Base-by-base conservation (phyloP, 2,888 invertebrate species). In the Heteropelma amictum region DNA sequence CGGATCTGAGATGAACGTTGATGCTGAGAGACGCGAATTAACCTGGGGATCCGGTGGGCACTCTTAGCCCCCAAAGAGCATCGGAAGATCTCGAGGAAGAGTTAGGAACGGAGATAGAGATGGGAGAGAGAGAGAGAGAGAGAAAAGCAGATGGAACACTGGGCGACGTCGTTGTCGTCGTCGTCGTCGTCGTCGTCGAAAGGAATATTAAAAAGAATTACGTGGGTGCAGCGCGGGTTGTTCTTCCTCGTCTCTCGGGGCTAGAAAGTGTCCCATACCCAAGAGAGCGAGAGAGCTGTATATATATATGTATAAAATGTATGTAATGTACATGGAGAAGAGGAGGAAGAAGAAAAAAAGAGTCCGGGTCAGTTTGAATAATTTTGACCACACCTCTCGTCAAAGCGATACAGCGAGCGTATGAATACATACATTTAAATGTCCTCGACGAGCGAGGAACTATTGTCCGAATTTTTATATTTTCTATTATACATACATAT, bases 381-480 rank as follows among this genome's bases (percentile, higher is more conserved):
- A 88, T 88, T 89, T 88, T 88, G 88, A 89, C 89, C 89, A 88
- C 89, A 89, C 89, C 89, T 89, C 88, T 89, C 85, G 86, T 87
- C 88, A 86, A 86, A 87, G 86, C 85, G 82, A 86, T 85, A 86
- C 86, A 84, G 78, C 83, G 81, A 83, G 83, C 82, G 83, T 86
- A 88, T 88, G 88, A 88, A 89, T 88, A 88, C 87, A 88, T 89
- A 87, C 88, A 89, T 89, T 88, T 88, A 86, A 89, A 89, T 88
- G 85, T 86, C 80, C 83, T 81, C 76, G 54, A 30, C 69, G 82
- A 64, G 78, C 82, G 88, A 64, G 80, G 72, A 88, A 86, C 82
- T 88, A 88, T 88, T 88, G 88, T 87, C 88, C 83, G 80, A 84
- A 83, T 84, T 85, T 84, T 86, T 84, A 81, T 60, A 40, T 61